These are phyloP conservation scores for Neopelma chrysocephalum DNA, from an alignment of 2,797 vertebrate genomes.

Conservation along the genomic window DNA sequence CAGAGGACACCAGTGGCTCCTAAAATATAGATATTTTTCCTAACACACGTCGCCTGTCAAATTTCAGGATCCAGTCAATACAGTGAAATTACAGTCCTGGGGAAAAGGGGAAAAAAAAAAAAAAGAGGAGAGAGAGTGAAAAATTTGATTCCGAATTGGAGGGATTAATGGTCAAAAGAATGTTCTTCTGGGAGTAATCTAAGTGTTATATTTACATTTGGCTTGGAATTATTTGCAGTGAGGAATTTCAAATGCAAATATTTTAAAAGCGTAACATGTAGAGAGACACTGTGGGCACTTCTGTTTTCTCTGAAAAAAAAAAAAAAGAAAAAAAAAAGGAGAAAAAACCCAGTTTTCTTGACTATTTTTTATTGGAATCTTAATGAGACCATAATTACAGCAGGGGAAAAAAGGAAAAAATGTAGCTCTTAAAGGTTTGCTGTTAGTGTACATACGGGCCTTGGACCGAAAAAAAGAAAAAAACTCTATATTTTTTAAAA, in stretches of 20 bases:
- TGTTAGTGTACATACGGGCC: slow-evolving; percentile 37
- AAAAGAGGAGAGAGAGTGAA: slow-evolving; percentile 9
- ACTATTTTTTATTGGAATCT: slow-evolving; percentile 78
- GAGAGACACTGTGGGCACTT: slow-evolving; percentile 77
- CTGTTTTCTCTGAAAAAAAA: slow-evolving; percentile 73
- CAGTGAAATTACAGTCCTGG: slow-evolving; percentile 69
- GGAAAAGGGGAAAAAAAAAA: background rate
- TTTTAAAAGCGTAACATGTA: slow-evolving; percentile 78
- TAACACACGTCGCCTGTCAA: slow-evolving; percentile 6
- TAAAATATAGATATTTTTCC: background rate
- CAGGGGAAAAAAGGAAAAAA: slow-evolving; percentile 38
- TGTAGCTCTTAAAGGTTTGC: slow-evolving; percentile 67
- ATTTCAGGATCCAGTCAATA: slow-evolving; percentile 52
- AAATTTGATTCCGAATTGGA: slow-evolving; percentile 71
- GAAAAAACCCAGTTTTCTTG: slow-evolving; percentile 36
- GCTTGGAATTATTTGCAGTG: slow-evolving; percentile 80
- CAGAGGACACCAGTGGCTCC: background rate
- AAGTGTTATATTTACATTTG: slow-evolving; percentile 83
- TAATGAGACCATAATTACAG: slow-evolving; percentile 78
- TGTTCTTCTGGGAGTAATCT: slow-evolving; percentile 80
- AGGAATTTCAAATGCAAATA: slow-evolving; percentile 83
- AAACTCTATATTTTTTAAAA: background rate
- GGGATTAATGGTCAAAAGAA: slow-evolving; percentile 77
- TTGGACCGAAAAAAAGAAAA: background rate
- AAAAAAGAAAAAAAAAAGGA: background rate